Conservation (phyloP, 2,797 vertebrate species). For the Ficedula albicollis region DNA sequence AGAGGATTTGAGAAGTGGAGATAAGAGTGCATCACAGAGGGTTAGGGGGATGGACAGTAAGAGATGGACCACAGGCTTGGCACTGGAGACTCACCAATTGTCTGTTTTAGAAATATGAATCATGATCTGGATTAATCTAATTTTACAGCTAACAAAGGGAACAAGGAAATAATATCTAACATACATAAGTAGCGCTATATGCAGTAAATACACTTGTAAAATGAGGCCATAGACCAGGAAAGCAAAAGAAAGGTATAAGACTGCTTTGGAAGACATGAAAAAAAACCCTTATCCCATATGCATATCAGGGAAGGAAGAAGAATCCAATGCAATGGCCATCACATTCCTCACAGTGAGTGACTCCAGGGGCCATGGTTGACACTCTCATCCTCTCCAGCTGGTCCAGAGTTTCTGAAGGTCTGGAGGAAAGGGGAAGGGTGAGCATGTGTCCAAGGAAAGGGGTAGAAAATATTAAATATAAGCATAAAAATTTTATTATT, state of each 20-base stretch:
- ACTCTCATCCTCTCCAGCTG: background rate
- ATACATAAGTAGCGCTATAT: background rate
- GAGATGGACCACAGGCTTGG: background rate
- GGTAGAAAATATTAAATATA: background rate
- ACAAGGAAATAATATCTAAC: background rate
- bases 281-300: background rate
- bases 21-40: background rate
- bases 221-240: background rate
- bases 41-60: accelerated
- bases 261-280: background rate
- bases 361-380: background rate
- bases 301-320: background rate
- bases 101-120: background rate
- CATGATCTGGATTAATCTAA: background rate
- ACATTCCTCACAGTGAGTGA: background rate
- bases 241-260: background rate
- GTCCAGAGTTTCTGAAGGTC: background rate
- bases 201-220: background rate
- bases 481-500: background rate
- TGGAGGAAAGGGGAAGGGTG: background rate
- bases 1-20: background rate
- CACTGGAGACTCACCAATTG: background rate
- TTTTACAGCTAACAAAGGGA: background rate
- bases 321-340: background rate
- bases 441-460: background rate